Conservation (phyloP, 2,888 invertebrate species). For the Caenorhabditis sp. region DNA sequence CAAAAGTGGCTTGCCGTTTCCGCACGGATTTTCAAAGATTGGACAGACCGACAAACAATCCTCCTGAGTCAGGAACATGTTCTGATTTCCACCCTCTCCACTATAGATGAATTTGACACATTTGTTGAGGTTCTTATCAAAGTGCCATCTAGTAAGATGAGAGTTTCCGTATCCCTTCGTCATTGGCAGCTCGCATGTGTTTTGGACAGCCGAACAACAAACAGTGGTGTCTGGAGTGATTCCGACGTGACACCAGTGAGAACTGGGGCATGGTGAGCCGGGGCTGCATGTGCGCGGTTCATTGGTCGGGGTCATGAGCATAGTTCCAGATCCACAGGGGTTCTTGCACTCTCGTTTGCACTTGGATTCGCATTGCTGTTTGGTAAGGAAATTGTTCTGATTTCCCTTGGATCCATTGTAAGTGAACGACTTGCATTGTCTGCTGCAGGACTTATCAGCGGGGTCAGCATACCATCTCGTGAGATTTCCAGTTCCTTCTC, state of each 20-base stretch:
- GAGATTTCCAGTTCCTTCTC: slow-evolving; percentile 73
- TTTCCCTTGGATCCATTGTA: slow-evolving; percentile 77
- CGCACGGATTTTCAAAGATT: slow-evolving; percentile 76
- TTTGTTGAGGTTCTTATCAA: slow-evolving; percentile 63
- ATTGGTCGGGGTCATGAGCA: slow-evolving; percentile 68
- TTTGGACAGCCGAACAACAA: slow-evolving; percentile 74
- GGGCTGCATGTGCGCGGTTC: slow-evolving; percentile 70
- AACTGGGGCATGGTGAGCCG: slow-evolving; percentile 66
- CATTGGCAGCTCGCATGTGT: slow-evolving; percentile 70
- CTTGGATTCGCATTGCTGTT: slow-evolving; percentile 73
- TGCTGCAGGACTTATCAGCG: slow-evolving; percentile 71
- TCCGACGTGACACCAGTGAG: slow-evolving; percentile 78
- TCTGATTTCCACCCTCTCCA: slow-evolving; percentile 78
- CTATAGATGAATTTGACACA: slow-evolving; percentile 76
- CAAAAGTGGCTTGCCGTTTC: slow-evolving; percentile 67
- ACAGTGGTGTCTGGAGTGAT: slow-evolving; percentile 75
- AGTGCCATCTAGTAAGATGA: slow-evolving; percentile 66
- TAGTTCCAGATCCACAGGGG: slow-evolving; percentile 75
- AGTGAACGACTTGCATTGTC: slow-evolving; percentile 75
- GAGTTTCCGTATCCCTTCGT: slow-evolving; percentile 70
- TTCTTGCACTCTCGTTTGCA: slow-evolving; percentile 69
- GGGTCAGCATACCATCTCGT: slow-evolving; percentile 77
- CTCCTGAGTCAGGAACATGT: slow-evolving; percentile 77
- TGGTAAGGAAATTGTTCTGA: slow-evolving; percentile 78
- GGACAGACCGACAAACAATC: slow-evolving; percentile 75